phyloP scores from a whole-genome alignment of 2,113 vertebrate genomes.

The Xiphorhynchus elegans region DNA sequence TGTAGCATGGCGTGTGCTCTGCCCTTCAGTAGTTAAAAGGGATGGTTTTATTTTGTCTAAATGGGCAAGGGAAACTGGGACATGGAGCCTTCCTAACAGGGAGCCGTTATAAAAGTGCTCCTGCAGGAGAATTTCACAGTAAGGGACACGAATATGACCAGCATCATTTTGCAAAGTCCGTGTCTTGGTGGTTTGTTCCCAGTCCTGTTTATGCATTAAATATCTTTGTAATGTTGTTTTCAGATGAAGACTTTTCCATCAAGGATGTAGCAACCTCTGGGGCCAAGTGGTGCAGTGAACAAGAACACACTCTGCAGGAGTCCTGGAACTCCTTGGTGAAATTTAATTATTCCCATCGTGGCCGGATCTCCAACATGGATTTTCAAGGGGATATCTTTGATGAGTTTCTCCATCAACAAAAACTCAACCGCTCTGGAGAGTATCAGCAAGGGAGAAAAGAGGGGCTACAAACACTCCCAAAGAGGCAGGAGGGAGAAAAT shows the following conservation, averaged over 20 bases:
- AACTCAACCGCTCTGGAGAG: conserved; percentile 43
- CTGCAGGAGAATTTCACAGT: background rate
- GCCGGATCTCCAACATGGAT: conserved; percentile 88
- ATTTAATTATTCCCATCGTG: conserved; percentile 91
- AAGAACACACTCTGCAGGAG: conserved; percentile 85
- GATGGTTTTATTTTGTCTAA: background rate
- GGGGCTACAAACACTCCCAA: conserved; percentile 2
- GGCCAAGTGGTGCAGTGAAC: conserved; percentile 74
- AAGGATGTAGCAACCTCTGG: background rate
- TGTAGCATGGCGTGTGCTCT: background rate
- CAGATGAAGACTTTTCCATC: conserved; percentile 38
- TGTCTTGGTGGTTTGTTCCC: background rate
- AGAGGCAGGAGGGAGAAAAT: conserved; percentile 55
- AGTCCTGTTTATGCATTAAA: background rate
- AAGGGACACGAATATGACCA: rapidly evolving
- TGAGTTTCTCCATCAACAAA: conserved; percentile 90
- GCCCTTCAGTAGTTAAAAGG: background rate
- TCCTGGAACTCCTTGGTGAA: conserved; percentile 91
- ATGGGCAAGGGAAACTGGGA: background rate
- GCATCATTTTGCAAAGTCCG: background rate
- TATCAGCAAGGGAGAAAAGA: conserved; percentile 37
- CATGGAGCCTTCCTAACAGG: background rate
- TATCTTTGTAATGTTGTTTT: conserved; percentile 44
- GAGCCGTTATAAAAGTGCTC: background rate
- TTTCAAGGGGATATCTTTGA: conserved; percentile 91